Evolutionary conservation across 2,113 vertebrate genomes (phyloP), one percentile per base, ranked within the genome.

Genomic region (Coreoperca whiteheadi): DNA sequence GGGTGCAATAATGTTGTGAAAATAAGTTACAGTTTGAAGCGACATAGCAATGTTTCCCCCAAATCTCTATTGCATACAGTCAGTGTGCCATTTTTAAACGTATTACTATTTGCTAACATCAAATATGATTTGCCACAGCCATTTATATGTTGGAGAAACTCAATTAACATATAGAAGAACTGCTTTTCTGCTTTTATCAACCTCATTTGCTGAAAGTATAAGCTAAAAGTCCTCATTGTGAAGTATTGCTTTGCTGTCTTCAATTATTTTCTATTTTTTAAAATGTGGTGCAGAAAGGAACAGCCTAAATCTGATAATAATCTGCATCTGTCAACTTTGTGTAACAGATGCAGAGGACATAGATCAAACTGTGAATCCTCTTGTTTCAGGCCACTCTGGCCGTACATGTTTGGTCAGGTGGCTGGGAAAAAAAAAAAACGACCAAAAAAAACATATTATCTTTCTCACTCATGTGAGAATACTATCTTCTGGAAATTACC

Each of bases 361-460:
- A 91, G 88, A 87, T 93, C 92, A 83, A 63, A 71, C 83, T 87
- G 63, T 86, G 89, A 88, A 81, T 83, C 75, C 88, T 74, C 34
- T 79, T 34, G 54, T 78, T 84, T 89, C 75, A 74, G 88, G 77
- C 83, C 89, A 82, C 87, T 83, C 85, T 80, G 64, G 78, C 80
- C 34, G 7, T 64, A 75, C 87, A 71, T 93, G 89, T 94, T 95
- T 94, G 89, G 88, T 92, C 93, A 95, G 91, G 88, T 94, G 94
- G 88, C 87, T 59, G 65, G n/a, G 61, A 82, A 72, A 77, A 89
- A 89, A 89, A 90, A 65, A 84, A 88, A 94, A 91, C 84, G n/a
- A n/a, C n/a, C n/a, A n/a, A n/a, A n/a, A n/a, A n/a, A 89, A 87
- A 82, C 85, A 39, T 71, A 75, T 86, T 86, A 83, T 91, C 79